Conservation (phyloP, 1,140 invertebrate genomes). For the Apis dorsata region DNA sequence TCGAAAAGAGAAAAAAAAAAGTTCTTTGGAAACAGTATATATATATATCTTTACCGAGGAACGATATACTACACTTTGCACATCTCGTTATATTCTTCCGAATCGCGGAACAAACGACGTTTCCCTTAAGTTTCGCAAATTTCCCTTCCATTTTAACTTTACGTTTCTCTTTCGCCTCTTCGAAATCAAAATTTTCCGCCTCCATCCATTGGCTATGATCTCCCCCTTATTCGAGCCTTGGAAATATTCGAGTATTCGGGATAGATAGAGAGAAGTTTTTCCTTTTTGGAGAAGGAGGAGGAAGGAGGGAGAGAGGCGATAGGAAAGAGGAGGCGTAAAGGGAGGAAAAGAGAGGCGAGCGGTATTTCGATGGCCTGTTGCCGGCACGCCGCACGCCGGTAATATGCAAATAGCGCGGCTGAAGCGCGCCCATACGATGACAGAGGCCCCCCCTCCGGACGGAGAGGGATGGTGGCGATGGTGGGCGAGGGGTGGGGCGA, state of each 20-base stretch:
- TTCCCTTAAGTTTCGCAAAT: background rate
- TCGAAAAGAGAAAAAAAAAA: too few species aligned
- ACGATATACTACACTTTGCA: background rate
- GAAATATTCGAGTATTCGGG: slow-evolving; percentile 72
- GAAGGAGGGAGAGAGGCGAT: background rate
- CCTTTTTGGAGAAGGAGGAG: slow-evolving; percentile 53
- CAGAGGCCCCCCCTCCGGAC: slow-evolving; percentile 57
- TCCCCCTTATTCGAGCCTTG: slow-evolving; percentile 41
- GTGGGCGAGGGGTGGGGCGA: slow-evolving; percentile 13
- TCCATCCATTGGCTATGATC: too few species aligned
- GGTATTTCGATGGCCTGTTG: slow-evolving; percentile 73
- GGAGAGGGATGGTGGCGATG: background rate
- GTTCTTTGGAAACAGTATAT: too few species aligned
- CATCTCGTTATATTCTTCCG: slow-evolving; percentile 6
- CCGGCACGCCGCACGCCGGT: slow-evolving; percentile 68
- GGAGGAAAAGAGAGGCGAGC: slow-evolving; percentile 21
- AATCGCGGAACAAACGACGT: too few species aligned
- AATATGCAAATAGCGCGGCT: slow-evolving; percentile 77
- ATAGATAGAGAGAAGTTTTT: slow-evolving; percentile 66
- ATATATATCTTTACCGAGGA: too few species aligned
- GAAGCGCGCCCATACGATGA: slow-evolving; percentile 69
- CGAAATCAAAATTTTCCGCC: too few species aligned
- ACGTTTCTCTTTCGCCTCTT: too few species aligned
- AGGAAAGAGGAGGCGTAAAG: slow-evolving; percentile 28
- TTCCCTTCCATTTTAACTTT: too few species aligned